Conservation (phyloP, 2,888 invertebrate genomes). For the Apoda limacodes region DNA sequence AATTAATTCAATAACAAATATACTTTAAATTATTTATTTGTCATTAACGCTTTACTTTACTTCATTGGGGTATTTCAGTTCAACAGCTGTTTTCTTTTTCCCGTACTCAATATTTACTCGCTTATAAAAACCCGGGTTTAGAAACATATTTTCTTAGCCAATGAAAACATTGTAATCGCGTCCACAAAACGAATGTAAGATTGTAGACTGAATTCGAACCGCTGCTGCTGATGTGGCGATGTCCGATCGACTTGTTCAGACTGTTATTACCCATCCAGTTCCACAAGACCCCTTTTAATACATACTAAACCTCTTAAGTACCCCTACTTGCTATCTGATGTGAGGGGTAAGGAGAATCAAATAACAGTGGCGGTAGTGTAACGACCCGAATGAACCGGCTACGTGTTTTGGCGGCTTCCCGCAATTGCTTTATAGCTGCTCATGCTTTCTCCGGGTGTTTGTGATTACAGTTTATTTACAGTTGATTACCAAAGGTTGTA, state of each 20-base stretch:
- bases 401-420: constrained; percentile 60
- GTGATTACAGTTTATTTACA: no score
- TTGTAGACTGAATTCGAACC: constrained; percentile 32
- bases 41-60: no score
- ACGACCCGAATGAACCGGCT: constrained; percentile 54
- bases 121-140: no score
- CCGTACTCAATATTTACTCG: no score
- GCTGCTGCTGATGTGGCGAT: constrained; percentile 60
- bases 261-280: constrained; percentile 41
- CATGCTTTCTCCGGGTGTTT: no score
- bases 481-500: no score
- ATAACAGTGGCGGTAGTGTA: constrained; percentile 34
- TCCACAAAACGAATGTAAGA: constrained; percentile 42
- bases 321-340: constrained; percentile 19
- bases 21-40: no score
- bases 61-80: no score
- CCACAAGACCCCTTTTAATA: constrained; percentile 33
- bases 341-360: constrained; percentile 27
- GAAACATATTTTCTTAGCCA: no score
- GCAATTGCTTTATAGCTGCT: constrained; percentile 53
- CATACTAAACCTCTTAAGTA: constrained; percentile 17
- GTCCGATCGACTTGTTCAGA: constrained; percentile 48
- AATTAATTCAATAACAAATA: no score
- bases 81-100: no score
- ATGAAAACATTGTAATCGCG: constrained; percentile 36